Base-by-base conservation (phyloP, 2,888 invertebrate genomes). In the Brachyptera putata region DNA sequence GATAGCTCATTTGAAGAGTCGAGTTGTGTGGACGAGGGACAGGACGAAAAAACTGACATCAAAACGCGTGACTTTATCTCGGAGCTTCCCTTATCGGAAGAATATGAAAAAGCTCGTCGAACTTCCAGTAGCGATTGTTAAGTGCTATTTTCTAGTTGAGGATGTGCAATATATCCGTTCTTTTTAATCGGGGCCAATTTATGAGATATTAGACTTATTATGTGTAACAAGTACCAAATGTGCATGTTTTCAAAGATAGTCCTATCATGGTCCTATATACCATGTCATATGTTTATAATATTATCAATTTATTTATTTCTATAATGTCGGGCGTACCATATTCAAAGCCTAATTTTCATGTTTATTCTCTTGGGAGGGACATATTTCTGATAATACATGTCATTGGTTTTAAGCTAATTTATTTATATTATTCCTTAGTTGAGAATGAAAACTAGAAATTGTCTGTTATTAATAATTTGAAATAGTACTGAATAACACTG, bases 1-100 rank as follows among this genome's bases (percentile, higher is more conserved):
- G 63, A 63, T 11, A 62, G 60, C 43, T 63, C 63, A 30, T 58
- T 58, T 30, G 63, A 63, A 13, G 63, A 63, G 34, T 50, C 56
- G 22, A 63, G 63, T 56, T 37, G 61, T 18, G 14, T 56, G 14
- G 63, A 63, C 39, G 63, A 63, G 18, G n/a, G n/a, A n/a, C n/a
- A n/a, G n/a, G 36, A 36, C 13, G 56, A 59, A 24, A 34, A 16
- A 13, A 39, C 55, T 55, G 43, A 37, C 18, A 36, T n/a, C 14
- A 49, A 30, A 14, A 14, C 43, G 50, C 59, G 62, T n/a, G 37
- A 56, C 11, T 58, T 16, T 18, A 41, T 63, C 18, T n/a, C 58
- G 7, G 63, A 63, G 16, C 41, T 58, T n/a, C 26, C 60, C 1
- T 21, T 39, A 14, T 60, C 61, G 11, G 46, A 55, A 18, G 49